phyloP scores from a whole-genome alignment of 2,888 invertebrate species.

The Beris chalybata region DNA sequence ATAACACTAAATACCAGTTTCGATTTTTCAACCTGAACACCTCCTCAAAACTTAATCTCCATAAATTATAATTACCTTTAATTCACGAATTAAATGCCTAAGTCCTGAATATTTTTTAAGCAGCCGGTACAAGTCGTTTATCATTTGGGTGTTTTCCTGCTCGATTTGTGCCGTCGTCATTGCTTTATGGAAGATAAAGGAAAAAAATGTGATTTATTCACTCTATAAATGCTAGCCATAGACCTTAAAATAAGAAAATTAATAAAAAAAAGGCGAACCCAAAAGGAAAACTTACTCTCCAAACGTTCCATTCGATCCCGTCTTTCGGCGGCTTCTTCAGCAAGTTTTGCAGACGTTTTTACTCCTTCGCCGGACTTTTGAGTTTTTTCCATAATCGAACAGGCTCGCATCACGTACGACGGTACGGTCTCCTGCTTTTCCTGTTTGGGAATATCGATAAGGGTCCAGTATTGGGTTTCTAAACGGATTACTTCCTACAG shows the following conservation, averaged over 20 bases:
- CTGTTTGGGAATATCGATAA: constrained; percentile 91
- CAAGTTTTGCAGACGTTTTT: constrained; percentile 79
- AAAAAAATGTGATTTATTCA: constrained; percentile 16
- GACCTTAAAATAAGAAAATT: neutral
- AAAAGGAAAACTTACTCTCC: constrained; percentile 64
- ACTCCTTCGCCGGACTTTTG: constrained; percentile 88
- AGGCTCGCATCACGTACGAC: constrained; percentile 86
- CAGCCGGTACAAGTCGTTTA: constrained; percentile 88
- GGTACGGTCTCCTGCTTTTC: constrained; percentile 93
- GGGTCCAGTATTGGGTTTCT: constrained; percentile 91
- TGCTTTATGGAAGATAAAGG: constrained; percentile 60
- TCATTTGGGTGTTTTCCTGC: constrained; percentile 91
- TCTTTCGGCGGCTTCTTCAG: constrained; percentile 84
- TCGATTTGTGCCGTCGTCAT: constrained; percentile 93
- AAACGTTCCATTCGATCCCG: constrained; percentile 83
- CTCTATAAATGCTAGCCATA: neutral
- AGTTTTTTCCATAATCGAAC: constrained; percentile 89
- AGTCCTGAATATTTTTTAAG: constrained; percentile 90
- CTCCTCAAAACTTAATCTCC: neutral
- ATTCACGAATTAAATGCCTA: constrained; percentile 81
- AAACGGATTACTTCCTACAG: constrained; percentile 84
- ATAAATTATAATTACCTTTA: constrained; percentile 66
- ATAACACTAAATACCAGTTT: too few species aligned
- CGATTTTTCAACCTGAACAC: too few species aligned
- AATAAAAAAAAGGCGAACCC: neutral